Base-by-base conservation (phyloP, 2,888 invertebrate species). In the Allophyes oxyacanthae region DNA sequence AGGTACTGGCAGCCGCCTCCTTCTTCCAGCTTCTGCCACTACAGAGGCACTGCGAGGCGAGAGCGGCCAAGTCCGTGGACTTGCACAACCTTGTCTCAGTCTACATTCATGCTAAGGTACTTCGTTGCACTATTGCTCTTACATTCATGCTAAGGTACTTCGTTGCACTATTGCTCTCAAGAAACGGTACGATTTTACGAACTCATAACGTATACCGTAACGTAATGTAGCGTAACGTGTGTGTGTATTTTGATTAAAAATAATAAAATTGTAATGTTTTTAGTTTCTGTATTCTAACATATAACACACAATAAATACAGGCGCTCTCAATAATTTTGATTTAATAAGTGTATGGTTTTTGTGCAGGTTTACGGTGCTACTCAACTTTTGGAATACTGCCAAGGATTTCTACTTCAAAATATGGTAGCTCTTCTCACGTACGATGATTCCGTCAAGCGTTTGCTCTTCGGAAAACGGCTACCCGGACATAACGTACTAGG, bases 341-440 rank as follows among this genome's bases (percentile, higher is more conserved):
- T 40, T 36, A 1, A 46, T 33, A 36, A 11, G 10, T 42, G 9
- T 2, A 26, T 62, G 14, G 15, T 59, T 59, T 50, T 57, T 68
- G 83, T 84, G 11, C 80, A 97, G 97, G 98, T 98, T 13, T 98
- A 98, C 83, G 98, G 97, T 79, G 98, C 98, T 26, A 95, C 96
- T 32, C 97, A 98, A 85, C 94, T 98, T 34, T 90, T 98, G 80
- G 98, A 98, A 88, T 98, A 97, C 87, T 98, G 98, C 83, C 98
- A 98, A 91, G 98, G 98, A 48, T 98, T 98, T 86, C 93, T 98
- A 25, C 95, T 98, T 41, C 98, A 98, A 90, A 98, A 98, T 83
- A 97, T 98, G 98, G 98, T 98, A n/a, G 97, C 98, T n/a, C 92
- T 98, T 25, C 94, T 98, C 43, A 98, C 98, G 0, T 98, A 98